Percentiles rank a stretch among this genome's conserved stretches.
Conservation (phyloP, 2,888 invertebrate species). For the Taphrorychus bicolor region DNA sequence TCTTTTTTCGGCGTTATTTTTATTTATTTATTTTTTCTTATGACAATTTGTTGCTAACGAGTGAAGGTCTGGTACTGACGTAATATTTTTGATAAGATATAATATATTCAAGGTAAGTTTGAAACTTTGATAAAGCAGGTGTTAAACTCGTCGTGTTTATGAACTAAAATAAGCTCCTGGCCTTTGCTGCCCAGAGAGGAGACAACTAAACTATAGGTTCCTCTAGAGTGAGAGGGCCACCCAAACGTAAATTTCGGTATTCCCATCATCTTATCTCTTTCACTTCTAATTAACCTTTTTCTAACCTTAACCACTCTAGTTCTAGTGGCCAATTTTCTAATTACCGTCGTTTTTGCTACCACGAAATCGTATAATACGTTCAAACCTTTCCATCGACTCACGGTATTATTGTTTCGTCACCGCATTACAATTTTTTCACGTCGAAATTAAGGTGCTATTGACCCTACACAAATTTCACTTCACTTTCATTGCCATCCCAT, state of each 20-base stretch:
- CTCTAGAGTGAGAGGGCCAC: neutral
- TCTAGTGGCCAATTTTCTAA: neutral
- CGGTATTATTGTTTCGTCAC: slow-evolving; percentile 1
- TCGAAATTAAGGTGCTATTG: slow-evolving; percentile 2
- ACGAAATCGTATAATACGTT: neutral
- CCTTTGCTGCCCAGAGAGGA: too few species aligned
- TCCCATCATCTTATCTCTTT: neutral
- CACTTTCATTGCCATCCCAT: neutral
- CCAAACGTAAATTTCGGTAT: neutral
- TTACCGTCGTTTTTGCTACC: neutral
- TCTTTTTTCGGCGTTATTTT: too few species aligned
- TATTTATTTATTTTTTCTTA: too few species aligned
- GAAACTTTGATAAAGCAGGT: too few species aligned
- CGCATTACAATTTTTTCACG: neutral
- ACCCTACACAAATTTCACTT: slow-evolving; percentile 4
- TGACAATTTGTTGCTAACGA: neutral
- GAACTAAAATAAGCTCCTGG: too few species aligned
- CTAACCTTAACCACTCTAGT: neutral
- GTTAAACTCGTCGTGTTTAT: too few species aligned
- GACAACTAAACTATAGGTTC: neutral
- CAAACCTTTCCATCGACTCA: neutral
- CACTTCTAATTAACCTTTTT: neutral
- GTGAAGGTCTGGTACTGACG: neutral
- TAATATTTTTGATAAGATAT: too few species aligned
- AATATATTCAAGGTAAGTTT: too few species aligned